Conservation (phyloP, 2,888 invertebrate species). For the Diloba caeruleocephala region DNA sequence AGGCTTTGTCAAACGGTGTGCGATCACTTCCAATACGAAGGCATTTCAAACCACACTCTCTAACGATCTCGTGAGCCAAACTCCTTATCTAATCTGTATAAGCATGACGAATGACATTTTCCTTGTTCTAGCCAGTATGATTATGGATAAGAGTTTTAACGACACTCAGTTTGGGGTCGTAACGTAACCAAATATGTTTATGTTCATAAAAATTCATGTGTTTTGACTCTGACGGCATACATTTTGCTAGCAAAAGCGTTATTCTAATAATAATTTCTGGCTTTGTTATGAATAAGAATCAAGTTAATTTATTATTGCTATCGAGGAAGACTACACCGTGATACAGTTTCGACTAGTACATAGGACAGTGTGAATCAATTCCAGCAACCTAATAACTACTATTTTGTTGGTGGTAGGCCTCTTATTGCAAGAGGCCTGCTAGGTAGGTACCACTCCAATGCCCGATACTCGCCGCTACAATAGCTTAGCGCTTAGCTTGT, state of each 20-base stretch:
- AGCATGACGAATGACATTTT: conserved; percentile 55
- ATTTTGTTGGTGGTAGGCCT: no score
- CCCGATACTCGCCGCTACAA: no score
- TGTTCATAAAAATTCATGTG: conserved; percentile 57
- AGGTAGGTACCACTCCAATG: no score
- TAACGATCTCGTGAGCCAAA: conserved; percentile 41
- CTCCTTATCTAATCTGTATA: conserved; percentile 51
- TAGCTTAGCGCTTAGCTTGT: no score
- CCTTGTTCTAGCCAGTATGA: conserved; percentile 52
- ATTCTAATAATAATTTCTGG: conserved; percentile 32
- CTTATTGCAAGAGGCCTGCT: no score
- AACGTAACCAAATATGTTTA: conserved; percentile 53
- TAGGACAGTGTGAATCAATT: no score
- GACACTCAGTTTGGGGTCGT: conserved; percentile 46
- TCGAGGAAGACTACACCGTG: no score
- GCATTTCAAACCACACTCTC: conserved; percentile 31
- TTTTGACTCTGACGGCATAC: conserved; percentile 37
- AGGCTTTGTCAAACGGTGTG: conserved; percentile 25
- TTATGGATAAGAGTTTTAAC: conserved; percentile 57
- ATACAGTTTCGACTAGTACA: no score
- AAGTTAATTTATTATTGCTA: neutral
- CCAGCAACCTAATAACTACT: no score
- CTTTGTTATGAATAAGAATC: conserved; percentile 23
- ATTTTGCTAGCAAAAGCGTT: conserved; percentile 43
- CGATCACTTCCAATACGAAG: conserved; percentile 30